Percentiles rank a stretch among this genome's conserved stretches.
These are phyloP conservation scores for Eolophus roseicapilla DNA, from an alignment of 2,113 vertebrate genomes.

Conservation along the genomic window DNA sequence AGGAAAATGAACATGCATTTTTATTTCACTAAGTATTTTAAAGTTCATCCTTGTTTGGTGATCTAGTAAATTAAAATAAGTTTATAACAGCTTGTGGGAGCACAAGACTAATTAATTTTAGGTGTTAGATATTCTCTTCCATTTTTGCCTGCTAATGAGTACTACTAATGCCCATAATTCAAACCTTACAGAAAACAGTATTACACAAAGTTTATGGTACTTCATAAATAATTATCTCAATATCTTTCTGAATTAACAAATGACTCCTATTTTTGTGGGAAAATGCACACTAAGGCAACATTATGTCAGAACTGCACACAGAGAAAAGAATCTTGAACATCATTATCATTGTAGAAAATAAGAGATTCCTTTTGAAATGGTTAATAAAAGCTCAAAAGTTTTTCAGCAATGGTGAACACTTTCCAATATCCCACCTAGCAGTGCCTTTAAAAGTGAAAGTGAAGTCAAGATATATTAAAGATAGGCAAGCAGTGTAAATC, in stretches of 20 bases:
- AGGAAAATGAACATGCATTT: constrained; percentile 35
- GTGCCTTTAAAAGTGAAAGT: not conserved
- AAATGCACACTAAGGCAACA: not conserved
- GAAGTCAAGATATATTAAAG: not conserved
- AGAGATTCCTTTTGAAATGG: not conserved
- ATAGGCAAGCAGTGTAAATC: not conserved
- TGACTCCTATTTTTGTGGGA: not conserved
- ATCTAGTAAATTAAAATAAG: constrained; percentile 13
- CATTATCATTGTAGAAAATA: not conserved
- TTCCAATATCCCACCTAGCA: not conserved
- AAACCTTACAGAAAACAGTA: not conserved
- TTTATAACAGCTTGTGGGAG: constrained; percentile 3
- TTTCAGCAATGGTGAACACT: not conserved
- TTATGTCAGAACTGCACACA: not conserved
- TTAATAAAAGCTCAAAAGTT: not conserved
- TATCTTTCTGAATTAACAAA: not conserved
- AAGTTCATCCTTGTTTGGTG: constrained; percentile 40
- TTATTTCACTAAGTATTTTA: constrained; percentile 25
- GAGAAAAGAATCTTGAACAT: not conserved
- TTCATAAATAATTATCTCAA: not conserved
- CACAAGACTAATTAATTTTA: constrained; percentile 19
- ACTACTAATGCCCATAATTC: not conserved
- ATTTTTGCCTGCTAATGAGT: constrained; percentile 2
- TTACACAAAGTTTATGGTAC: not conserved
- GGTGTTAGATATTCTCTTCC: not conserved